Evolutionary conservation across 2,797 vertebrate genomes (phyloP).

Genomic region (Leucoraja ocellata): DNA sequence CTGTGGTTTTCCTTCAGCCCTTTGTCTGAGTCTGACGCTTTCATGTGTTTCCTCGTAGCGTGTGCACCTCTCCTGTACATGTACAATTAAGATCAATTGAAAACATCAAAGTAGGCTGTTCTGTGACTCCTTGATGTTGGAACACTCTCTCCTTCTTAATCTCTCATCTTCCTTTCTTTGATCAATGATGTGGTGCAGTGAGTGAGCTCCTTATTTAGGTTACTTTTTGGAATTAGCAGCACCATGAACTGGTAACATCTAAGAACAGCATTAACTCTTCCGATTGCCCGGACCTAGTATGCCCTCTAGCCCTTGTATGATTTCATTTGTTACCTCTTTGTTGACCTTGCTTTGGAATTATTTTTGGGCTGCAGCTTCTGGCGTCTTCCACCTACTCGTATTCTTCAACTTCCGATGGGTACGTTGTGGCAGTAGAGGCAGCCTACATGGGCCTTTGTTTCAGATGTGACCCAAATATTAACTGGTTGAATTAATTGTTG

Average conservation of each 20-base stretch:
- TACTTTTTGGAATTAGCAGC: neutral
- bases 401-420: constrained; percentile 12
- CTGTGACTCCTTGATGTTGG: too few species aligned
- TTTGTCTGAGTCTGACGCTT: too few species aligned
- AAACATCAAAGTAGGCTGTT: too few species aligned
- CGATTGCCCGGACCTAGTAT: neutral
- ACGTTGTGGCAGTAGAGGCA: neutral
- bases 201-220: neutral
- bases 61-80: too few species aligned
- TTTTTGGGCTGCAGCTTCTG: neutral
- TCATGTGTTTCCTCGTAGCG: too few species aligned
- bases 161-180: neutral
- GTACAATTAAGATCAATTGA: too few species aligned
- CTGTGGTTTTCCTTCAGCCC: too few species aligned
- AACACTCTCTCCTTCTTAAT: neutral
- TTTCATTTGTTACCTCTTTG: neutral
- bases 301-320: neutral
- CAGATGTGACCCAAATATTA: constrained; percentile 23
- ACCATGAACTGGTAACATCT: neutral
- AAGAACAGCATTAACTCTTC: neutral
- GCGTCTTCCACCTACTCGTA: constrained; percentile 3
- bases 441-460: neutral
- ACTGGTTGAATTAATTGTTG: constrained; percentile 19
- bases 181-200: neutral
- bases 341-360: neutral